phyloP scores from a whole-genome alignment of 2,113 vertebrate species.

The Himantopus leucocephalus region DNA sequence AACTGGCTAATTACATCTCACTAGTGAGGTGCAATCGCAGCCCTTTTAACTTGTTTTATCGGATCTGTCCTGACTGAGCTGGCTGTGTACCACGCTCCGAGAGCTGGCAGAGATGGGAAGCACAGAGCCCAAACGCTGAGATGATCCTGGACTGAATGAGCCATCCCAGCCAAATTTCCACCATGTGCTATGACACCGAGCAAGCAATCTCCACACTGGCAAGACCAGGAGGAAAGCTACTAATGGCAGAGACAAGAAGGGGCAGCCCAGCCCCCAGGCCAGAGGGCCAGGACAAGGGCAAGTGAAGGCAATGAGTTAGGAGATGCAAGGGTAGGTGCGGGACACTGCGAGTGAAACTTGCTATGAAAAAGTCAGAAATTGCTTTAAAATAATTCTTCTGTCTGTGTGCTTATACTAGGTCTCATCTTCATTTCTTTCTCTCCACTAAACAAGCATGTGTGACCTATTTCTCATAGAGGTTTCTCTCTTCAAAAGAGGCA shows the following conservation, averaged over 20 bases:
- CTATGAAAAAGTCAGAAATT: not conserved
- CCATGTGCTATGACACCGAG: accelerated
- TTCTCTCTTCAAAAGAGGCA: not conserved
- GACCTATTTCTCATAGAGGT: not conserved
- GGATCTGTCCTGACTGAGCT: not conserved
- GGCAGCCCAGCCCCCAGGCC: not conserved
- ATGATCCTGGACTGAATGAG: not conserved
- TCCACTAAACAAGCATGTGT: not conserved
- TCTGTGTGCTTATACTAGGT: not conserved
- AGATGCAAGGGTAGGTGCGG: not conserved
- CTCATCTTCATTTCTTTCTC: not conserved
- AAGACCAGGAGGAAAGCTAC: not conserved
- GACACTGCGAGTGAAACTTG: not conserved
- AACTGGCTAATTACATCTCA: not conserved
- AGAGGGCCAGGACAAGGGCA: not conserved
- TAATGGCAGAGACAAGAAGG: not conserved
- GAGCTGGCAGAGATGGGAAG: not conserved
- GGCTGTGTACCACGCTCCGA: accelerated
- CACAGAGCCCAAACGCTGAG: not conserved
- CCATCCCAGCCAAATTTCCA: not conserved
- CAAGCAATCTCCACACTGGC: not conserved
- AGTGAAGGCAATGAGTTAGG: not conserved
- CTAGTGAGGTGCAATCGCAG: not conserved
- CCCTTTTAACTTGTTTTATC: not conserved
- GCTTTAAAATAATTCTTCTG: not conserved